Evolutionary conservation across 1,140 invertebrate species (phyloP), one percentile per base, ranked within the genome.

Genomic region (Laupala kohalensis): DNA sequence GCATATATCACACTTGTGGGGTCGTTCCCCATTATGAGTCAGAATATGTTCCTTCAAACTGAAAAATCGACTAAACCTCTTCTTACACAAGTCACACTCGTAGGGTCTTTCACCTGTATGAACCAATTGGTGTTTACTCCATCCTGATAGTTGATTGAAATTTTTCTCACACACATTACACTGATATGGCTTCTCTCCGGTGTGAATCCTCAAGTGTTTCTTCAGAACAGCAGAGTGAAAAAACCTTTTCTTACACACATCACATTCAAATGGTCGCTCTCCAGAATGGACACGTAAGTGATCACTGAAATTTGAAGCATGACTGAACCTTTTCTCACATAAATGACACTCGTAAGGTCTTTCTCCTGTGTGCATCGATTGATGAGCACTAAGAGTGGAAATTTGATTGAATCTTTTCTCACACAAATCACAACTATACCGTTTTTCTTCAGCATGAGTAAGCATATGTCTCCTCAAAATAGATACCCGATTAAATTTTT

Each of bases 101-200:
- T 95, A 96, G 0, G 93, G 92, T 78, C 94, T 94, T 76, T 92
- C 90, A 0, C 93, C 93, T 0, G 89, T 90, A 81, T 97, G 94
- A 9, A 89, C 88, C 13, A 92, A 82, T 75, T 94, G 84, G 78
- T 71, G 70, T n/a, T 24, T 66, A 12, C 27, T 66, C 5, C 25
- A 26, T 19, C 27, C 65, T 26, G 25, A 26, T 26, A 76, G 76
- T 15, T 76, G 73, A 9, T 77, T 76, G 80, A 89, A 89, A 2
- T 85, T 82, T 75, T 89, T 89, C 25, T 83, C 81, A 76, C 87
- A 89, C 69, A 88, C 83, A 69, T 89, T 86, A 78, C 87, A 89
- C 4, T 84, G 78, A 77, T 85, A 89, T 3, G 88, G 88, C 64
- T 88, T 76, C 77, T 82, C 81, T 9, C 89, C 90, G 1, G 90